A percentile compares a stretch with the other conserved stretches of the same genome.
These are phyloP conservation scores for Papilio polytes DNA, from an alignment of 1,140 invertebrate species.

Conservation along the genomic window DNA sequence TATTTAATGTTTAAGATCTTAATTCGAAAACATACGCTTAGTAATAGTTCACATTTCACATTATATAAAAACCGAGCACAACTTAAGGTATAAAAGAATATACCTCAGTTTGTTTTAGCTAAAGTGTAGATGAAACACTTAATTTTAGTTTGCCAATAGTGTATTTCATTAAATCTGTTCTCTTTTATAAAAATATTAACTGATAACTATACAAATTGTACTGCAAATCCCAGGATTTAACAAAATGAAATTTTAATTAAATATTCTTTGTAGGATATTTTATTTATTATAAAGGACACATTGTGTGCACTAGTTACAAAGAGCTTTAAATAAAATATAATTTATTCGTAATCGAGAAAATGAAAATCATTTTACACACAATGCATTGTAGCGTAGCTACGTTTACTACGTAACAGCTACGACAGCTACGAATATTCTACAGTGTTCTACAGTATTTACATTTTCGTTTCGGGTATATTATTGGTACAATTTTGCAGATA, in stretches of 20 bases:
- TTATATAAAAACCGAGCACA: too few relatives aligned
- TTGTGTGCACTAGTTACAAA: slow-evolving; percentile 35
- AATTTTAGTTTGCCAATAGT: too few relatives aligned
- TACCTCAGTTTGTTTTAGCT: too few relatives aligned
- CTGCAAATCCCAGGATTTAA: neutral
- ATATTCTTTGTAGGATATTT: slow-evolving; percentile 24
- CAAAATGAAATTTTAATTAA: slow-evolving; percentile 6
- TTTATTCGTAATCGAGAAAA: slow-evolving; percentile 38
- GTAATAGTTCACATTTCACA: too few relatives aligned
- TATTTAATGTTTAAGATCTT: too few relatives aligned
- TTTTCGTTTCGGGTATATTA: neutral
- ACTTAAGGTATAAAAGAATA: too few relatives aligned
- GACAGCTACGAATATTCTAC: slow-evolving; percentile 18
- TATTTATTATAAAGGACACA: slow-evolving; percentile 27
- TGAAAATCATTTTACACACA: slow-evolving; percentile 31
- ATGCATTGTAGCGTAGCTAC: slow-evolving; percentile 29
- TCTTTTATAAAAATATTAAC: too few relatives aligned
- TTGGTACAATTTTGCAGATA: neutral
- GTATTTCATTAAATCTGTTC: too few relatives aligned
- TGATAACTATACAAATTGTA: neutral
- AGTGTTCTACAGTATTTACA: neutral
- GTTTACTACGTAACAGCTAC: slow-evolving; percentile 8
- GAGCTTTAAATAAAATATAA: slow-evolving; percentile 32
- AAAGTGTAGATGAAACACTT: too few relatives aligned
- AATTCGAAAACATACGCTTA: too few relatives aligned